Percentiles rank a stretch among this genome's conserved stretches.
Conservation (phyloP, 2,113 vertebrate species). For the Parus major region DNA sequence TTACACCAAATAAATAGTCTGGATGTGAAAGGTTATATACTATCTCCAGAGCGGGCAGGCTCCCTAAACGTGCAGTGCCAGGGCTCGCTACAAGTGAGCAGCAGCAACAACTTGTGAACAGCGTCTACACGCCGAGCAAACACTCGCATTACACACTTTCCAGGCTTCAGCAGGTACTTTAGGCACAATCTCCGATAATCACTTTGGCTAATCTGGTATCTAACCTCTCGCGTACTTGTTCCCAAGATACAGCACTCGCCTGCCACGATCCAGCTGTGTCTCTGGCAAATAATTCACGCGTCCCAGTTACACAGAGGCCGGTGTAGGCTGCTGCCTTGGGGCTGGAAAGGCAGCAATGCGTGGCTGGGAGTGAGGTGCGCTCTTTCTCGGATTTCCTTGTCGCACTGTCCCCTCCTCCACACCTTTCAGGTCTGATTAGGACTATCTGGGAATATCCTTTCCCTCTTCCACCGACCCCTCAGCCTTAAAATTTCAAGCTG, state of each 20-base stretch:
- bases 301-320: background rate
- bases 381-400: background rate
- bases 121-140: background rate
- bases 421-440: background rate
- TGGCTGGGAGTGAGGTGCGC: background rate
- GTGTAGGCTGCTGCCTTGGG: background rate
- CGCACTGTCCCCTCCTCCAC: background rate
- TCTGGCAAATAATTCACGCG: conserved; percentile 10
- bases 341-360: background rate
- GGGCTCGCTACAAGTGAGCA: conserved; percentile 1
- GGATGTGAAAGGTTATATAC: conserved; percentile 41
- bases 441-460: background rate
- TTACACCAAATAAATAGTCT: conserved; percentile 55
- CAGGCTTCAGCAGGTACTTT: background rate
- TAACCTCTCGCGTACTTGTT: background rate
- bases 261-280: background rate
- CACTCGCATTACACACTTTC: background rate
- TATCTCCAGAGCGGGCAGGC: background rate
- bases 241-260: background rate
- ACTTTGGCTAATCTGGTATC: background rate
- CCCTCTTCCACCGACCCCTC: background rate
- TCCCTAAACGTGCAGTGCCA: background rate
- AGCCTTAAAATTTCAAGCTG: background rate
- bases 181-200: background rate
- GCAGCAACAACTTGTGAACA: background rate